Percentiles rank a stretch among this genome's conserved stretches.
phyloP scores from a whole-genome alignment of 2,888 invertebrate genomes.

The Phorcus lineatus region DNA sequence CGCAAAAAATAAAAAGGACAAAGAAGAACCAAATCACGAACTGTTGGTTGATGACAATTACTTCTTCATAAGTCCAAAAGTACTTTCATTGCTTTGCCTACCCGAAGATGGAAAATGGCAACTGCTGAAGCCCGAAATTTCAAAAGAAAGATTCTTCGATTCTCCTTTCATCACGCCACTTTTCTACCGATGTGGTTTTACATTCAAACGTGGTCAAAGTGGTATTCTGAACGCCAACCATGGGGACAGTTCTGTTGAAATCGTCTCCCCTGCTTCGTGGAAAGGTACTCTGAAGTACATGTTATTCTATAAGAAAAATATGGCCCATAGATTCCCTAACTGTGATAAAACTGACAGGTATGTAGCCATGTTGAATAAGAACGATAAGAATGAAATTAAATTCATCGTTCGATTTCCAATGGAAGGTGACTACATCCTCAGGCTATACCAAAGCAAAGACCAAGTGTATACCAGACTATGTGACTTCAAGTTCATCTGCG shows the following conservation, averaged over 20 bases:
- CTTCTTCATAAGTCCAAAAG: conserved; percentile 54
- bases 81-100: conserved; percentile 47
- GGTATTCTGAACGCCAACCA: neutral
- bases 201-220: neutral
- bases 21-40: too few relatives aligned
- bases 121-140: conserved; percentile 35
- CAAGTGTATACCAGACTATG: neutral
- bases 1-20: neutral
- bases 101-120: conserved; percentile 56
- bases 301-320: neutral
- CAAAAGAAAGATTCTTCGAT: conserved; percentile 27
- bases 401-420: neutral
- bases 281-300: neutral
- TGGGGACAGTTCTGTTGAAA: neutral
- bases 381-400: neutral
- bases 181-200: conserved; percentile 7
- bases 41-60: conserved; percentile 41
- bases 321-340: neutral
- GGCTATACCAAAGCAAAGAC: neutral
- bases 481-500: conserved; percentile 14
- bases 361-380: neutral
- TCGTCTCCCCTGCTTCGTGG: neutral
- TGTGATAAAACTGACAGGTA: neutral
- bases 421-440: conserved; percentile 5
- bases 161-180: conserved; percentile 30